A percentile compares a stretch with the other conserved stretches of the same genome.
Conservation (phyloP, 2,888 invertebrate genomes). For the Endotricha flammealis region DNA sequence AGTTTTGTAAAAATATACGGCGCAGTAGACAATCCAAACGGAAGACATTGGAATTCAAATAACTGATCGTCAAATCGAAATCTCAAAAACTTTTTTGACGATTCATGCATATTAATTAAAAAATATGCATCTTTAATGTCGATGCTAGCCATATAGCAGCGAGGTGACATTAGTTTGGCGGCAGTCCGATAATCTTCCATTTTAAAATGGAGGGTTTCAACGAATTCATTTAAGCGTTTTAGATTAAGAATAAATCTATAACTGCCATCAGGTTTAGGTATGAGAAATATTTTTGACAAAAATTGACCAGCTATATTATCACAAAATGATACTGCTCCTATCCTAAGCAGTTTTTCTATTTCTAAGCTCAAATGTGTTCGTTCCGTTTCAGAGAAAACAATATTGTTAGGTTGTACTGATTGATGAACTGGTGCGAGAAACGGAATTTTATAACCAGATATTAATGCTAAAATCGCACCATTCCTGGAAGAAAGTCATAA, state of each 20-base stretch:
- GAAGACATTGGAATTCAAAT: conserved; percentile 1
- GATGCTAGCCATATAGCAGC: background rate
- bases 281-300: conserved; percentile 1
- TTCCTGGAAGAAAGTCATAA: no score
- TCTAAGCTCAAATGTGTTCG: background rate
- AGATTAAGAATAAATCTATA: background rate
- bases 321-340: no score
- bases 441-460: conserved; percentile 7
- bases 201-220: conserved; percentile 6
- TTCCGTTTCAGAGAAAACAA: conserved; percentile 1
- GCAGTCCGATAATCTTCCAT: conserved; percentile 1
- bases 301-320: background rate
- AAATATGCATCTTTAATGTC: background rate
- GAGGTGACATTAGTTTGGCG: background rate
- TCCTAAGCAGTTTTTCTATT: background rate
- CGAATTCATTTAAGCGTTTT: conserved; percentile 2
- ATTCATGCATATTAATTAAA: conserved; percentile 2
- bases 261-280: conserved; percentile 3
- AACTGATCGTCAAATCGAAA: background rate
- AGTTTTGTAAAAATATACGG: background rate
- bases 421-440: background rate
- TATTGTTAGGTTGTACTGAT: background rate
- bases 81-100: background rate
- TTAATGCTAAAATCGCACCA: background rate
- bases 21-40: background rate